Conservation (phyloP, 2,113 vertebrate genomes). For the Ariopsis seemanni region DNA sequence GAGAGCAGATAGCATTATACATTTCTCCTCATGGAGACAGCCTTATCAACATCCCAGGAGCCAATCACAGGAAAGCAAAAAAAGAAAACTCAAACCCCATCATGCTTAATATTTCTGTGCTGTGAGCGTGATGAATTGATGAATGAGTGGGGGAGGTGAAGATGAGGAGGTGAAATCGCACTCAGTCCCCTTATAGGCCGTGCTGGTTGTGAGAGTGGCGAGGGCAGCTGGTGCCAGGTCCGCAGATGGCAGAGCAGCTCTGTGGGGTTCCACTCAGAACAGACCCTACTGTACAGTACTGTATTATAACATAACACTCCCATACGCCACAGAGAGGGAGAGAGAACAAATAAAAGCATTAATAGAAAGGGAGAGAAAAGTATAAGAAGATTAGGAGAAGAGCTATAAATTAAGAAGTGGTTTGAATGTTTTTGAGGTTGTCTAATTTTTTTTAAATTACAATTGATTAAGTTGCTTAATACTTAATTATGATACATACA, state of each 20-base stretch:
- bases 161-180: constrained; percentile 13
- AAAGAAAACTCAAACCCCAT: constrained; percentile 49
- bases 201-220: constrained; percentile 30
- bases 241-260: constrained; percentile 71
- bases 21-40: not conserved
- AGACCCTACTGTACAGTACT: constrained; percentile 65
- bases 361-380: constrained; percentile 18
- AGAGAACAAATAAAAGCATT: constrained; percentile 7
- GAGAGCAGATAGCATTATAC: constrained; percentile 39
- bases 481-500: not conserved
- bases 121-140: constrained; percentile 17
- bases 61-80: constrained; percentile 42
- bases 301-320: constrained; percentile 39
- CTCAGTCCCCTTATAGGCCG: not conserved
- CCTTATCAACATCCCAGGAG: constrained; percentile 32
- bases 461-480: not conserved
- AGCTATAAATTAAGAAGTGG: constrained; percentile 3
- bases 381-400: constrained; percentile 8
- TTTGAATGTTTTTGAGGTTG: not conserved
- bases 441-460: not conserved
- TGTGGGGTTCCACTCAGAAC: constrained; percentile 59
- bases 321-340: constrained; percentile 2
- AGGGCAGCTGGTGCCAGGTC: constrained; percentile 68
- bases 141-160: constrained; percentile 18
- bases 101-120: constrained; percentile 48